Conservation (phyloP, 35 echinoderm and acorn worm species). For the Lytechinus variegatus region DNA sequence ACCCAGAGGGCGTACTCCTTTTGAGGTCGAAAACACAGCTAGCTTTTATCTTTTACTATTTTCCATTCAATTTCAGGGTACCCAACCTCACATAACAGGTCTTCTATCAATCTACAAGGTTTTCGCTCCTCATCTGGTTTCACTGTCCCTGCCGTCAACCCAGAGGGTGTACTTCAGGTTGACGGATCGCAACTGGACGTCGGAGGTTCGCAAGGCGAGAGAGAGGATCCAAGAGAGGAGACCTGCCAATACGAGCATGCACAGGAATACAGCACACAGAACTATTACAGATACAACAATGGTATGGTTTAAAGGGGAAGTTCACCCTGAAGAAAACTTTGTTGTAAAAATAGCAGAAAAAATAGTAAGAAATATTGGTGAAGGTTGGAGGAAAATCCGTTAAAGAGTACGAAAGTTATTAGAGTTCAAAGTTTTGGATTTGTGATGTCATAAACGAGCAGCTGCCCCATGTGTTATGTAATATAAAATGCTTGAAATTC, state of each 20-base stretch:
- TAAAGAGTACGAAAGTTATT: too few relatives aligned
- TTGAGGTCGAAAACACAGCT: too few relatives aligned
- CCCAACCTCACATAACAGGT: conserved; percentile 80
- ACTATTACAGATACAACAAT: conserved; percentile 26
- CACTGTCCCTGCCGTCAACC: conserved; percentile 66
- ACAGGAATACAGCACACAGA: conserved; percentile 14
- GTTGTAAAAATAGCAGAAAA: too few relatives aligned
- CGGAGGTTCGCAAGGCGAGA: conserved; percentile 58
- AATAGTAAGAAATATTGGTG: too few relatives aligned
- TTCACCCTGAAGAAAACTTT: too few relatives aligned
- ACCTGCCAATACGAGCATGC: background rate
- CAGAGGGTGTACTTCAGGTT: conserved; percentile 78
- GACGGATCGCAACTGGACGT: conserved; percentile 67
- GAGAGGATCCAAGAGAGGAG: conserved; percentile 45
- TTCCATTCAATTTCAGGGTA: conserved; percentile 55
- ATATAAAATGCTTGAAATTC: too few relatives aligned
- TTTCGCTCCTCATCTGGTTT: conserved; percentile 75
- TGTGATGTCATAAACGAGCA: too few relatives aligned
- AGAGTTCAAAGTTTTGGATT: too few relatives aligned
- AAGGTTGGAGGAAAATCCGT: too few relatives aligned
- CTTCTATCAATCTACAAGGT: conserved; percentile 91
- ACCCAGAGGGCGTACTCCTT: conserved; percentile 62
- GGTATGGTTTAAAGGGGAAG: background rate
- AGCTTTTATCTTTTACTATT: background rate
- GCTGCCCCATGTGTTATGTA: too few relatives aligned